A percentile compares a stretch with the other conserved stretches of the same genome.
Evolutionary conservation across 2,113 vertebrate species (phyloP).

Genomic region (Calidris pygmaea): DNA sequence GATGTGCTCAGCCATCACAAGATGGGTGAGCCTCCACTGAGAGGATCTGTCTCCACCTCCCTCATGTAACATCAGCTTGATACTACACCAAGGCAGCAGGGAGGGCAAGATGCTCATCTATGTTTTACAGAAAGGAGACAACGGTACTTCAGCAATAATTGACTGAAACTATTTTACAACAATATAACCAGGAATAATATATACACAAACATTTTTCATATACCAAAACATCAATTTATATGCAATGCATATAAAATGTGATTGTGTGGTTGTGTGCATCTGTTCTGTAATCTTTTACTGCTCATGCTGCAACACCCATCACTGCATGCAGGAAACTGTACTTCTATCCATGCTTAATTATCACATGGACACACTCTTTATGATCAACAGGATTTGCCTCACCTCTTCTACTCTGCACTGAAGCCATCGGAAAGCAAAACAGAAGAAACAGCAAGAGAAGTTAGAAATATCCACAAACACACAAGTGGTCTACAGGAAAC

Average conservation of each 20-base stretch:
- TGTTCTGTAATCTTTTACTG: background rate
- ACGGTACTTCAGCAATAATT: background rate
- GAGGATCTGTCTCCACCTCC: background rate
- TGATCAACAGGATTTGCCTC: conserved; percentile 71
- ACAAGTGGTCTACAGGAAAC: background rate
- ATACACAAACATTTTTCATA: background rate
- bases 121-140: background rate
- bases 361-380: background rate
- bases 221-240: background rate
- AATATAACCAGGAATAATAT: background rate
- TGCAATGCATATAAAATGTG: background rate
- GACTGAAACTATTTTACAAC: background rate
- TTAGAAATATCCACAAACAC: conserved; percentile 65
- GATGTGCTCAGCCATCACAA: background rate
- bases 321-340: background rate
- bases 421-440: conserved; percentile 78
- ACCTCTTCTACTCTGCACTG: conserved; percentile 99
- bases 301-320: background rate
- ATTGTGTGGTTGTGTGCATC: background rate
- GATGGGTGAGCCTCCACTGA: no score
- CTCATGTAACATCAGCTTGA: background rate
- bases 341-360: background rate
- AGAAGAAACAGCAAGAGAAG: conserved; percentile 71
- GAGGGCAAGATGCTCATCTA: background rate
- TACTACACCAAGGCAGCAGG: background rate